Evolutionary conservation across 2,888 invertebrate species (phyloP).

Genomic region (Machimus atricapillus): DNA sequence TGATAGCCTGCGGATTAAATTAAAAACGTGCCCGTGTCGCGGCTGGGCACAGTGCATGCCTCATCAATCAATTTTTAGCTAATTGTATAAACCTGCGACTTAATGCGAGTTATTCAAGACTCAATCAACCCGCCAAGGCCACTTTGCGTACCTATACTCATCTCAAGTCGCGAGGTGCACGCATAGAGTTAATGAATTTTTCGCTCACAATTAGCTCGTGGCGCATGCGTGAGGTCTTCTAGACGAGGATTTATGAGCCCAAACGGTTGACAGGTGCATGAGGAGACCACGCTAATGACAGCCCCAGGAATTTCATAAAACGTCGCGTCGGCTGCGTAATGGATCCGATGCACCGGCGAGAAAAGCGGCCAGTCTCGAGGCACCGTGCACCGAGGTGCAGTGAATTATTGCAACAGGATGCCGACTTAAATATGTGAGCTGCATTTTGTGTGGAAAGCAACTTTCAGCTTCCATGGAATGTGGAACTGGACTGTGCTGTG

Average conservation of each 20-base stretch:
- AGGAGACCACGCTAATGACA: background rate
- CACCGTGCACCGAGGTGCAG: background rate
- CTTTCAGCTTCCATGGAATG: slow-evolving; percentile 27
- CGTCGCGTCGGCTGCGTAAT: background rate
- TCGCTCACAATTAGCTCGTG: background rate
- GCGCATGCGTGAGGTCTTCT: slow-evolving; percentile 11
- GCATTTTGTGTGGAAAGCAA: background rate
- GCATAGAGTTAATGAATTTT: background rate
- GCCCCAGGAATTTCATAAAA: background rate
- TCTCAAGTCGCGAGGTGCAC: background rate
- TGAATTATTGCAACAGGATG: background rate
- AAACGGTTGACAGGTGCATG: slow-evolving; percentile 1
- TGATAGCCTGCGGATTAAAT: slow-evolving; percentile 13
- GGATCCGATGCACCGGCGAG: background rate
- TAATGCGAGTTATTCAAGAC: background rate
- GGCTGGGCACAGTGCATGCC: background rate
- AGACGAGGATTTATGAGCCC: background rate
- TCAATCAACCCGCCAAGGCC: background rate
- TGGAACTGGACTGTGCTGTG: background rate
- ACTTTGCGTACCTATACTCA: background rate
- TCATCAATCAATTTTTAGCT: background rate
- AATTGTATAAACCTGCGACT: background rate
- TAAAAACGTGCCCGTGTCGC: slow-evolving; percentile 4
- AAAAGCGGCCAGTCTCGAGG: background rate
- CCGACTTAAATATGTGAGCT: background rate